Percentiles rank a stretch among this genome's conserved stretches.
These are phyloP conservation scores for Procambarus virginalis DNA, from an alignment of 1,140 invertebrate genomes.

Conservation along the genomic window DNA sequence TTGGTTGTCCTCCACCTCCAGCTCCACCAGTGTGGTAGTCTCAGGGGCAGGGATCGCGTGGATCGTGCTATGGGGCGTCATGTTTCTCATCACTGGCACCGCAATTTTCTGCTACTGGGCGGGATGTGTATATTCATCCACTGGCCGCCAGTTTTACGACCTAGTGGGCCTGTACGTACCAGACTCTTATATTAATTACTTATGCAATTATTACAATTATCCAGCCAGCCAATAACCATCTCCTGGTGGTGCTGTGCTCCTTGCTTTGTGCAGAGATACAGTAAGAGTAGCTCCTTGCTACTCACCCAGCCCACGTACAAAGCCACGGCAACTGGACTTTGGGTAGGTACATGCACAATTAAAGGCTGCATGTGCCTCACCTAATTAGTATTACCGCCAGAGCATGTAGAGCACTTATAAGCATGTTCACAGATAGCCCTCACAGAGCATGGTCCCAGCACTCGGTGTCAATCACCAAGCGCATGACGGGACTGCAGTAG, in stretches of 20 bases:
- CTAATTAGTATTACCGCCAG: not conserved
- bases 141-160: constrained; percentile 45
- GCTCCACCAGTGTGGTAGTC: constrained; percentile 55
- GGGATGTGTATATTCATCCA: constrained; percentile 58
- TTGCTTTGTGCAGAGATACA: not conserved
- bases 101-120: constrained; percentile 62
- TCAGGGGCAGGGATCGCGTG: constrained; percentile 65
- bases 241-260: not conserved
- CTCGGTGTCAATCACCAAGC: constrained; percentile 25
- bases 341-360: constrained; percentile 28
- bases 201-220: not conserved
- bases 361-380: constrained; percentile 39
- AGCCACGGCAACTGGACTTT: not conserved
- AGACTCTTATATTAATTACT: not conserved
- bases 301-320: not conserved
- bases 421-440: constrained; percentile 44
- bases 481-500: constrained; percentile 20
- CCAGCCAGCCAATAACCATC: not conserved
- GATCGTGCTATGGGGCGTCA: constrained; percentile 60
- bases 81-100: constrained; percentile 51
- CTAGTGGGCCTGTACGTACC: constrained; percentile 58
- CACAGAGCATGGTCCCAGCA: constrained; percentile 46
- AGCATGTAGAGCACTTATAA: constrained; percentile 55
- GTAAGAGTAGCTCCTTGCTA: not conserved
- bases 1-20: constrained; percentile 33